Conservation (phyloP, 2,888 invertebrate genomes). For the Nemurella pictetii region DNA sequence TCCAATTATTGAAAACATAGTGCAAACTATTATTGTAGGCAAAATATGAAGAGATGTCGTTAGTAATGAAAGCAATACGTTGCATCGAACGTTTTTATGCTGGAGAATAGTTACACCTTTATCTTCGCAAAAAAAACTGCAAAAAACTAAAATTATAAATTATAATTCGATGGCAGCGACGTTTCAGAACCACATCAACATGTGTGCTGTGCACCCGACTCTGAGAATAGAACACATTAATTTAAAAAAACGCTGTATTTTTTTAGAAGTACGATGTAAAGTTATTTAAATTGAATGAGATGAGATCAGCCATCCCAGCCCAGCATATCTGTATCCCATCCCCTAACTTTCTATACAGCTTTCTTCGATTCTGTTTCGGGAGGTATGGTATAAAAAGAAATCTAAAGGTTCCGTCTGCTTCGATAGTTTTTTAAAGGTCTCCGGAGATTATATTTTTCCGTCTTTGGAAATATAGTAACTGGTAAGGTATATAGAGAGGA, state of each 20-base stretch:
- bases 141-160: no score
- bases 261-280: not conserved
- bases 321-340: not conserved
- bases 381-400: constrained; percentile 41
- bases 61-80: no score
- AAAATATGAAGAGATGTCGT: no score
- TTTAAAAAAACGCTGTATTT: not conserved
- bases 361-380: constrained; percentile 25
- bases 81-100: no score
- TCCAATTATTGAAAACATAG: no score
- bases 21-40: no score
- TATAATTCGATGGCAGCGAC: no score
- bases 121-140: no score
- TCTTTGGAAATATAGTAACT: constrained; percentile 44
- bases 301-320: not conserved
- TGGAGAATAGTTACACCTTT: no score
- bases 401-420: constrained; percentile 53
- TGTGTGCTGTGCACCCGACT: no score
- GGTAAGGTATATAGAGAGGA: constrained; percentile 21
- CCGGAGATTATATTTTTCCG: constrained; percentile 53
- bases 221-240: not conserved
- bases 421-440: constrained; percentile 56
- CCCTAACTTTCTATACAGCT: constrained; percentile 11
- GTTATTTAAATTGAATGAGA: not conserved
- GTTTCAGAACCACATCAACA: no score